Conservation (phyloP, 2,888 invertebrate genomes). For the Agrotis clavis region DNA sequence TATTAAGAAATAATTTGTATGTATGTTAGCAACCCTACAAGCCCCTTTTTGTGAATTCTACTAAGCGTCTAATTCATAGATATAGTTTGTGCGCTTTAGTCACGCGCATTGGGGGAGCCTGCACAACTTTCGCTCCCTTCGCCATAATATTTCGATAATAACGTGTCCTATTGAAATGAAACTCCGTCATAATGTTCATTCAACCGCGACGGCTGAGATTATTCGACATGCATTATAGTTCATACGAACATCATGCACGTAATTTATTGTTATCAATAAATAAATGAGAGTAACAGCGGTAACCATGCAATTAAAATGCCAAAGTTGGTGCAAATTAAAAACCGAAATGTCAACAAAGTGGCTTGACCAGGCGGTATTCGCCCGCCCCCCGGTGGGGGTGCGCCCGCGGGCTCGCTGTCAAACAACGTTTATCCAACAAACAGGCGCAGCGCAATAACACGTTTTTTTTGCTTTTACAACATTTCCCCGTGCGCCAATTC, state of each 20-base stretch:
- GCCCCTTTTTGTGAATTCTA: constrained; percentile 78
- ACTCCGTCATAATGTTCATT: constrained; percentile 80
- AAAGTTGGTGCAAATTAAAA: constrained; percentile 79
- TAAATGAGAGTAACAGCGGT: constrained; percentile 58
- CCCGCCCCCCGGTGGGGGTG: constrained; percentile 61
- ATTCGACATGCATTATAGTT: constrained; percentile 36
- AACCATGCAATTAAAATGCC: constrained; percentile 63
- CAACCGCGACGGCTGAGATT: constrained; percentile 59
- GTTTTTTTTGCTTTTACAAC: constrained; percentile 82
- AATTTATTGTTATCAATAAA: constrained; percentile 44
- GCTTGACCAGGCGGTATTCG: constrained; percentile 72
- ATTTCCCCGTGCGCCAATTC: constrained; percentile 79
- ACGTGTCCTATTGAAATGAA: constrained; percentile 81
- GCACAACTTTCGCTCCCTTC: constrained; percentile 72
- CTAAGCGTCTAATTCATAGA: constrained; percentile 85
- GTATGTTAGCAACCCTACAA: constrained; percentile 72
- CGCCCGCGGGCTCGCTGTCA: constrained; percentile 77
- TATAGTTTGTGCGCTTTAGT: constrained; percentile 84
- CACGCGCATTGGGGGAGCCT: constrained; percentile 81
- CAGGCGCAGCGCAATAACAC: constrained; percentile 84
- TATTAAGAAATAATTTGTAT: background rate
- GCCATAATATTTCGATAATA: constrained; percentile 80
- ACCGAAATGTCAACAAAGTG: constrained; percentile 81
- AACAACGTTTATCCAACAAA: constrained; percentile 88
- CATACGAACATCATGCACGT: background rate